phyloP scores from a whole-genome alignment of 2,797 vertebrate genomes.

The Peromyscus nudipes region DNA sequence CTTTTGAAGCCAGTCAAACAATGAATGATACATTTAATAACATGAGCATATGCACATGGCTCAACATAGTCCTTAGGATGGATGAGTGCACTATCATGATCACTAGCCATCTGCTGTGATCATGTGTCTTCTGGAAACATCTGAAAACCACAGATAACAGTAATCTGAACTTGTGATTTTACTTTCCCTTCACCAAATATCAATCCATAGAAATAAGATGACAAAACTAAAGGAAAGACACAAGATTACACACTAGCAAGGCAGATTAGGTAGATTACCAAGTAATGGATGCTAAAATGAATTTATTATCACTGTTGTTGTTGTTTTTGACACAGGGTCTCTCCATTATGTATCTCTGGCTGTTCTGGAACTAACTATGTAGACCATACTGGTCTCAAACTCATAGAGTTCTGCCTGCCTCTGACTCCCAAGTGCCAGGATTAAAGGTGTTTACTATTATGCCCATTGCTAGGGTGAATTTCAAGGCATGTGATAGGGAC shows the following conservation, averaged over 20 bases:
- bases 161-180: neutral
- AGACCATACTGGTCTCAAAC: neutral
- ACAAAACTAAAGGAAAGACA: neutral
- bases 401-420: neutral
- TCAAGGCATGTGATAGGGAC: neutral
- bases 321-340: neutral
- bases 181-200: neutral
- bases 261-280: neutral
- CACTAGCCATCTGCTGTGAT: neutral
- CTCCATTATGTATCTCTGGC: neutral
- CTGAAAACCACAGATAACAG: neutral
- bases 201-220: neutral
- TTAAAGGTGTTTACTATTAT: neutral
- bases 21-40: neutral
- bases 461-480: neutral
- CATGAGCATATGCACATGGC: neutral
- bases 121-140: neutral
- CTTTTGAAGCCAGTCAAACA: constrained; percentile 29
- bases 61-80: neutral
- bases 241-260: neutral
- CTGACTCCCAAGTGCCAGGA: neutral
- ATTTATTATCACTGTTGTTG: neutral
- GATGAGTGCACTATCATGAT: neutral
- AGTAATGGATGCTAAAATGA: neutral
- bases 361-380: neutral